Evolutionary conservation across 2,797 vertebrate species (phyloP).

Genomic region (Bryconaethiops microstoma): DNA sequence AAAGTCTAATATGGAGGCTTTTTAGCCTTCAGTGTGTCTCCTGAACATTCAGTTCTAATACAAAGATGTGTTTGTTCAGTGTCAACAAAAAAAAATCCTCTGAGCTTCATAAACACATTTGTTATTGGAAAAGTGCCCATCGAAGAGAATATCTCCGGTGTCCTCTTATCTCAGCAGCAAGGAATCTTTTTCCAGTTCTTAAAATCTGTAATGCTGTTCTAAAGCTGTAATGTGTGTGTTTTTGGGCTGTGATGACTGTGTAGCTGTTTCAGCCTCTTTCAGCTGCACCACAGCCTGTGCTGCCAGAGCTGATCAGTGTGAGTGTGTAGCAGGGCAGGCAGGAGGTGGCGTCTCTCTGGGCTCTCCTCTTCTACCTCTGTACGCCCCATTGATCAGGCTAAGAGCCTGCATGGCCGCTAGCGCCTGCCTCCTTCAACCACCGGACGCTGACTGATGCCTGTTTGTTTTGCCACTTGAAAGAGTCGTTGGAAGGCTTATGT

Average conservation of each 20-base stretch:
- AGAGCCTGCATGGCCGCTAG: constrained; percentile 45
- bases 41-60: not conserved
- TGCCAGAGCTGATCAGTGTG: constrained; percentile 42
- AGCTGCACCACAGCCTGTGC: not conserved
- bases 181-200: not conserved
- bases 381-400: constrained; percentile 51
- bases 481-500: constrained; percentile 15
- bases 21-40: too few relatives aligned
- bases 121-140: too few relatives aligned
- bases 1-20: not conserved
- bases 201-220: not conserved
- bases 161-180: not conserved
- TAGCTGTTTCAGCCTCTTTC: not conserved
- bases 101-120: too few relatives aligned
- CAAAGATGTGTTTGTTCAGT: too few relatives aligned
- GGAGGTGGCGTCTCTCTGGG: constrained; percentile 18
- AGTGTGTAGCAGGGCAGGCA: constrained; percentile 25
- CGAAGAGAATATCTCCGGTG: not conserved
- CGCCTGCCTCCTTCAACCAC: constrained; percentile 20
- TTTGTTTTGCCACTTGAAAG: constrained; percentile 49
- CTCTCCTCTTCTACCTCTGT: constrained; percentile 32
- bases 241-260: not conserved
- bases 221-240: not conserved
- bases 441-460: constrained; percentile 44
- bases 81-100: too few relatives aligned